Evolutionary conservation across 2,797 vertebrate species (phyloP), one percentile per base, ranked within the genome.

Genomic region (Scolopax rusticola): DNA sequence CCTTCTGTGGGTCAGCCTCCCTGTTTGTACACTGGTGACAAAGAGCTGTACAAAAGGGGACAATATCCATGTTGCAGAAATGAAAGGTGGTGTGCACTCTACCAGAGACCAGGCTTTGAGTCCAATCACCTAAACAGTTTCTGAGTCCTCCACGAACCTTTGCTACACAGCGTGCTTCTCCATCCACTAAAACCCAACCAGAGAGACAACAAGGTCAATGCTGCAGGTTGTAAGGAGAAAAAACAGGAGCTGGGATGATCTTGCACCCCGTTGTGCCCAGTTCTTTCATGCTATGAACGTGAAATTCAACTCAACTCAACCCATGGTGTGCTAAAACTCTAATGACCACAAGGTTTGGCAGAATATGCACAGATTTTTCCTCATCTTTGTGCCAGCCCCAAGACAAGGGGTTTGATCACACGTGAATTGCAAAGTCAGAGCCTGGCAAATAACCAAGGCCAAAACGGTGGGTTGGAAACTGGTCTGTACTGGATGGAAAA

Each of bases 181-280:
- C 61, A 79, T 28, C 30, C 36, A 54, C 40, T 51, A 59, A 73
- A 41, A 41, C 30, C 16, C 57, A 25, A 17, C 14, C 45, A 73
- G 36, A 60, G 17, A 54, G 43, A 56, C 47, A 57, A 61, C 0
- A 10, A 78, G 51, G 45, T 50, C 51, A 10, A 12, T 36, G 51
- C 27, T 0, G 0, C 21, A 73, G 13, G 47, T 63, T 0, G 0
- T 25, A 69, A 84, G 45, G 50, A 68, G 23, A 45, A 86, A 89
- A 89, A 41, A 0, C 8, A 64, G 20, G n/a, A 77, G 45, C 36
- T 20, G 33, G 54, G 51, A 83, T 23, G 32, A 69, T 38, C 75
- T 47, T 57, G 74, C 41, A 41, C 41, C 41, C 41, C 41, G 15
- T 41, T 8, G 41, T 28, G 21, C 30, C 45, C 76, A 51, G 23